phyloP scores from a whole-genome alignment of 2,113 vertebrate species.

The Takifugu flavidus region DNA sequence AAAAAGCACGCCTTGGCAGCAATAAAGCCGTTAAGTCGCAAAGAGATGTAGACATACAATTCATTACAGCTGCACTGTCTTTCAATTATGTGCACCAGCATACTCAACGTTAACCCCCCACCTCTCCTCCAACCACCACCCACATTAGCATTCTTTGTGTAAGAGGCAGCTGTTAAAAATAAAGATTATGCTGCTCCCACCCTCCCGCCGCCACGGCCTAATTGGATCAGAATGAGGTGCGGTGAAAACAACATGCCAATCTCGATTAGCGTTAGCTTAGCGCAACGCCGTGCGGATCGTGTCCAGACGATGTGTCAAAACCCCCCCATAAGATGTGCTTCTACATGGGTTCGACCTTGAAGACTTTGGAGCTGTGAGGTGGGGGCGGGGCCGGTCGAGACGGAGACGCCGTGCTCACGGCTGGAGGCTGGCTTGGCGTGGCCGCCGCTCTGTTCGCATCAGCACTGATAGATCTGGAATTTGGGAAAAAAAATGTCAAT shows the following conservation, averaged over 20 bases:
- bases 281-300: neutral
- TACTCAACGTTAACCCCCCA: neutral
- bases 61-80: constrained; percentile 22
- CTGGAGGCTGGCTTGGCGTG: constrained; percentile 48
- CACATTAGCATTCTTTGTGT: constrained; percentile 8
- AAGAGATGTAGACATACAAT: constrained; percentile 12
- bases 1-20: constrained; percentile 19
- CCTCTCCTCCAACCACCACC: no score
- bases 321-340: neutral
- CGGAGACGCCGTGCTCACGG: constrained; percentile 44
- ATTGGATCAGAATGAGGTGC: constrained; percentile 62
- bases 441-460: constrained; percentile 42
- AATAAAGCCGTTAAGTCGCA: constrained; percentile 23
- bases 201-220: constrained; percentile 42
- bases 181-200: constrained; percentile 20
- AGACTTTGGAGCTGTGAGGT: constrained; percentile 62
- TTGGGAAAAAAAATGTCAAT: constrained; percentile 2
- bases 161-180: constrained; percentile 43
- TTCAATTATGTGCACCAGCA: constrained; percentile 22
- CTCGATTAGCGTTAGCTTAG: constrained; percentile 20
- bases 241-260: constrained; percentile 47
- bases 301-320: neutral
- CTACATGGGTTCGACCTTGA: constrained; percentile 62
- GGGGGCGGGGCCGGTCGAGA: constrained; percentile 45
- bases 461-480: constrained; percentile 65